Percentiles rank a stretch among this genome's conserved stretches.
These are phyloP conservation scores for Rhipidura dahli DNA, from an alignment of 2,113 vertebrate genomes.

Conservation along the genomic window DNA sequence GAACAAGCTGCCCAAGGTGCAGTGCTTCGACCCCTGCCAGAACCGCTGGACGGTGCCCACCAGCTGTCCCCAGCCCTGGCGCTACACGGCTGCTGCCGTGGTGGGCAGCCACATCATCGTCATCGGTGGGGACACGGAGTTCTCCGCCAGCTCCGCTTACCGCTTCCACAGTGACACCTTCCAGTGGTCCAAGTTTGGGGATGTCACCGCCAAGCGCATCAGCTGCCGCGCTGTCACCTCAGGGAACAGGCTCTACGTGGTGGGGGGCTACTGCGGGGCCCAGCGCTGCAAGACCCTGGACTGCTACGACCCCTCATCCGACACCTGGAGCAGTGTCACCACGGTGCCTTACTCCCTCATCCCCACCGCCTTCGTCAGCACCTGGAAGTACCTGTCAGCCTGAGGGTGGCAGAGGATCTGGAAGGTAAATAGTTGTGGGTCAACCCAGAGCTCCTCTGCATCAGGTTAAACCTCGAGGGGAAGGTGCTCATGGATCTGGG, in stretches of 20 bases:
- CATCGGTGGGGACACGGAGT: constrained; percentile 82
- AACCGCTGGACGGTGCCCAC: constrained; percentile 81
- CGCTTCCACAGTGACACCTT: constrained; percentile 82
- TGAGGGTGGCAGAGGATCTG: not conserved
- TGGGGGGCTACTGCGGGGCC: constrained; percentile 83
- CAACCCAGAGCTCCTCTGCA: not conserved
- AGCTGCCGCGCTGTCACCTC: constrained; percentile 82
- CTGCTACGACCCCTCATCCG: constrained; percentile 79
- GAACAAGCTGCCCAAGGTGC: constrained; percentile 84
- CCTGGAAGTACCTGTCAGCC: constrained; percentile 81
- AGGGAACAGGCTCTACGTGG: constrained; percentile 82
- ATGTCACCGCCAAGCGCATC: constrained; percentile 82
- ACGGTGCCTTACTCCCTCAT: constrained; percentile 81
- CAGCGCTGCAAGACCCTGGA: constrained; percentile 83
- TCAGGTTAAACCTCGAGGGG: not conserved
- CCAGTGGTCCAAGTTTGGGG: constrained; percentile 84
- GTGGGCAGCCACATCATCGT: constrained; percentile 81
- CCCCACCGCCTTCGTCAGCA: constrained; percentile 83
- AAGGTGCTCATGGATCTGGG: fast-evolving
- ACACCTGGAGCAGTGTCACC: constrained; percentile 81
- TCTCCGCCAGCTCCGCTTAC: constrained; percentile 82
- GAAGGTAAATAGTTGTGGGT: not conserved
- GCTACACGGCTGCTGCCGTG: constrained; percentile 80
- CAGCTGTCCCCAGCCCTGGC: constrained; percentile 83
- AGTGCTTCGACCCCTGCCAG: constrained; percentile 80